Evolutionary conservation across 2,797 vertebrate genomes (phyloP).

Genomic region (Anabas testudineus): DNA sequence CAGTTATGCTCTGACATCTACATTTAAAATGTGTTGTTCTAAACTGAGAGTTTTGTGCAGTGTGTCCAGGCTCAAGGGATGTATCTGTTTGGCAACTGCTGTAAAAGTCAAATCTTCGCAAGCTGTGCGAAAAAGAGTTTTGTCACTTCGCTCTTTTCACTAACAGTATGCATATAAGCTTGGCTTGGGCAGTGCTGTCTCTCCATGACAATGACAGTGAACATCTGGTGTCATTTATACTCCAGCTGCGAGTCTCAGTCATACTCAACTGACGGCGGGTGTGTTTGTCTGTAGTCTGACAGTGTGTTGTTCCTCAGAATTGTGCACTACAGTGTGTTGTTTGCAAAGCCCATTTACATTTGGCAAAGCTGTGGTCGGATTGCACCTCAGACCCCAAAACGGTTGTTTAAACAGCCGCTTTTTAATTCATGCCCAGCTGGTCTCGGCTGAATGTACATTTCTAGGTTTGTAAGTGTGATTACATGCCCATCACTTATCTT

Average conservation of each 20-base stretch:
- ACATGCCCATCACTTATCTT: background rate
- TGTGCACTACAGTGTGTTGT: background rate
- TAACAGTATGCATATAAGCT: conserved; percentile 19
- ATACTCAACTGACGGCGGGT: conserved; percentile 14
- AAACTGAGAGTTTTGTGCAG: background rate
- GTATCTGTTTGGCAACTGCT: background rate
- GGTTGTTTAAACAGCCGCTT: background rate
- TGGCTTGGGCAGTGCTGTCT: conserved; percentile 13
- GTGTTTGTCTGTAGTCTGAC: conserved; percentile 13
- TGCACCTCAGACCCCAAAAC: background rate
- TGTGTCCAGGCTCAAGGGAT: background rate
- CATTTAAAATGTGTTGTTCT: background rate
- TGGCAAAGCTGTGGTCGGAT: background rate
- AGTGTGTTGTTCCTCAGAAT: conserved; percentile 8
- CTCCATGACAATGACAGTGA: conserved; percentile 28
- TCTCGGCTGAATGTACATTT: background rate
- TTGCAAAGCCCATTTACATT: conserved; percentile 3
- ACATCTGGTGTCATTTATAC: conserved; percentile 58
- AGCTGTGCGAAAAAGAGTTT: background rate
- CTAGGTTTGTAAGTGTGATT: background rate
- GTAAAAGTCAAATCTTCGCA: background rate
- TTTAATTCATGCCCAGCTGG: conserved; percentile 4
- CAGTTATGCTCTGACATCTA: background rate
- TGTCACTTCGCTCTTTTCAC: background rate
- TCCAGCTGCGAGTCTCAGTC: conserved; percentile 51